Evolutionary conservation across 1,140 invertebrate species (phyloP), one percentile per base, ranked within the genome.

Genomic region (Amphibalanus amphitrite): DNA sequence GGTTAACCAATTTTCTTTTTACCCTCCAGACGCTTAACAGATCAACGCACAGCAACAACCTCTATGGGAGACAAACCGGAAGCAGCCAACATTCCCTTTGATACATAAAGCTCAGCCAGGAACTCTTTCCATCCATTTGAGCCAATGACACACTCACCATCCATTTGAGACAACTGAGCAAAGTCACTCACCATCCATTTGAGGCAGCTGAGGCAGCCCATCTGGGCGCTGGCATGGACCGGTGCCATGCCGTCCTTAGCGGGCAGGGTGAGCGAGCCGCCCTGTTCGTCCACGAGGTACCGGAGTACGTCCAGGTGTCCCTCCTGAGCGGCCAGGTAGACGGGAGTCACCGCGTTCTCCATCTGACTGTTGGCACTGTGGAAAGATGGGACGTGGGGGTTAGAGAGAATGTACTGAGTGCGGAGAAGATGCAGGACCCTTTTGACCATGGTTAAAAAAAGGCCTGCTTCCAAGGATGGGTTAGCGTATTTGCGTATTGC

Each of bases 271-370:
- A 91, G 80, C 23, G 89, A 86, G 0, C 89, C 90, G 26, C 89
- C 89, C 26, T 89, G 88, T 78, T 91, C 87, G 76, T 87, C 80
- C 65, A 92, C 89, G 74, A 93, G 81, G 80, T 90, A 91, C 78
- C 89, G 88, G 20, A 93, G 83, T 38, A 93, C 89, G 23, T 91
- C 89, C 75, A 93, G 81, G 77, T 93, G 90, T 8, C 91, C 90
- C 78, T 90, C 89, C 81, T 93, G 91, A 0, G 90, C 90, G 1
- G 91, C 90, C 76, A 93, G 81, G 78, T 93, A 93, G 6, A 91
- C 89, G n/a, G 90, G 89, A 20, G 90, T 92, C 71, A 91, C 90
- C 79, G 91, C 90, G 81, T 92, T 92, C 80, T 91, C 89, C 89
- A 92, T 91, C 79, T 91, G 90, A 74, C 88, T 87, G 81, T 92